Evolutionary conservation across 2,797 vertebrate genomes (phyloP), one percentile per base, ranked within the genome.

Genomic region (Zenarchopterus dispar): DNA sequence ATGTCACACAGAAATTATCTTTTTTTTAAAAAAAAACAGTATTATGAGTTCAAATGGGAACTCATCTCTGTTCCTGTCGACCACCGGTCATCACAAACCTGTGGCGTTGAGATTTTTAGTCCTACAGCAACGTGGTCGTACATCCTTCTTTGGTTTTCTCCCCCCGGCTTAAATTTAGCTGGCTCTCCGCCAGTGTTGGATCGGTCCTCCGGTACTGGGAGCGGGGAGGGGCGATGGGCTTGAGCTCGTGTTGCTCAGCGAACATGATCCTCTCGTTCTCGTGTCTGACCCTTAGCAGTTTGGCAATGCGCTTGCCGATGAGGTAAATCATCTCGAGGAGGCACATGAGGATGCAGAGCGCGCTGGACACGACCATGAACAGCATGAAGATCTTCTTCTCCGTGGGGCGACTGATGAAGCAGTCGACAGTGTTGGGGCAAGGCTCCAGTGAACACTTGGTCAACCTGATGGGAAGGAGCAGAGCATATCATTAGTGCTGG

Each of bases 381-480:
- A 95, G 8, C 65, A 95, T 96, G 89, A 98, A 97, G 86, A 97
- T 91, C 80, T 88, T 96, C 81, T 97, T 97, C 85, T 97, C 96
- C 0, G 95, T 97, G 0, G 96, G 95, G 1, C 94, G 93, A 23
- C 96, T 93, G 71, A 98, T 96, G 91, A 93, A 98, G 77, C 96
- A 98, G 75, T 97, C 95, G 10, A 97, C 96, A 0, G 89, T 90
- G 51, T 96, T 96, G 68, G 96, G 97, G 80, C 96, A 97, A 0
- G 97, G 96, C 0, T 9, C 6, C 77, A 95, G 74, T 0, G 94
- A 80, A 15, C 97, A 98, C 81, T 95, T 95, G 73, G 90, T 89
- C 10, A 92, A 59, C 62, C 90, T 92, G 5, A 22, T 36, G 62
- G 46, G 58, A 53, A 47, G 47, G 36, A 59, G 8, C 0, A 18